Evolutionary conservation across 2,888 invertebrate species (phyloP).

Genomic region (Eulithis prunata): DNA sequence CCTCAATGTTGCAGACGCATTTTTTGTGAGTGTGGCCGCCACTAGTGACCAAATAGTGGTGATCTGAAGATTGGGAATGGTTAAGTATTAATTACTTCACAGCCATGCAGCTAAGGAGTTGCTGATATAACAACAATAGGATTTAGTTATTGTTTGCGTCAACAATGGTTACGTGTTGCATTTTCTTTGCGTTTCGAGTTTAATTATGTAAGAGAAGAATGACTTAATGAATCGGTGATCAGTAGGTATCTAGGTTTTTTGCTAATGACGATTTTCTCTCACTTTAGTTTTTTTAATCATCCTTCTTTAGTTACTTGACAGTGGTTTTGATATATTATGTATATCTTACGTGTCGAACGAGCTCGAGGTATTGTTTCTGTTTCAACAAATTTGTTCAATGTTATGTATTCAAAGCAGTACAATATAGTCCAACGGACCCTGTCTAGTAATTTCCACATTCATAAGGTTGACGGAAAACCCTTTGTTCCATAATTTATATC

Average conservation of each 20-base stretch:
- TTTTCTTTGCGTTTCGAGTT: conserved; percentile 23
- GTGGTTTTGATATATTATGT: too few relatives aligned
- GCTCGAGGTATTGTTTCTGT: too few relatives aligned
- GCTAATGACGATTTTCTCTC: background rate
- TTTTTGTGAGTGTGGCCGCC: too few relatives aligned
- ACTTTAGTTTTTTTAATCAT: too few relatives aligned
- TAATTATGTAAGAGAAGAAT: conserved; percentile 17
- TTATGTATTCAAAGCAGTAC: too few relatives aligned
- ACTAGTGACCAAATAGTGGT: too few relatives aligned
- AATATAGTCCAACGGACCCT: background rate
- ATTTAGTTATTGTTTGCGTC: conserved; percentile 35
- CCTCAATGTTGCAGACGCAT: too few relatives aligned
- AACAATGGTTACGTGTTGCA: conserved; percentile 26
- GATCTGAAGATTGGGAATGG: conserved; percentile 1
- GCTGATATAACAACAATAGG: conserved; percentile 36
- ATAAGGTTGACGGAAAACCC: conserved; percentile 13
- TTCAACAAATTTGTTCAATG: too few relatives aligned
- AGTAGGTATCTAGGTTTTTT: background rate
- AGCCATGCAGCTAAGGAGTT: conserved; percentile 1
- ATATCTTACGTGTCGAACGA: too few relatives aligned
- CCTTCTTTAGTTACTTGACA: too few relatives aligned
- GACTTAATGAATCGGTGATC: conserved; percentile 9
- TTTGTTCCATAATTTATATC: conserved; percentile 28
- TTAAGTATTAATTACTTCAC: conserved; percentile 8
- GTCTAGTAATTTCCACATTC: conserved; percentile 11